A percentile compares a stretch with the other conserved stretches of the same genome.
phyloP scores from a whole-genome alignment of 2,113 vertebrate species.

The Urocitellus parryii region DNA sequence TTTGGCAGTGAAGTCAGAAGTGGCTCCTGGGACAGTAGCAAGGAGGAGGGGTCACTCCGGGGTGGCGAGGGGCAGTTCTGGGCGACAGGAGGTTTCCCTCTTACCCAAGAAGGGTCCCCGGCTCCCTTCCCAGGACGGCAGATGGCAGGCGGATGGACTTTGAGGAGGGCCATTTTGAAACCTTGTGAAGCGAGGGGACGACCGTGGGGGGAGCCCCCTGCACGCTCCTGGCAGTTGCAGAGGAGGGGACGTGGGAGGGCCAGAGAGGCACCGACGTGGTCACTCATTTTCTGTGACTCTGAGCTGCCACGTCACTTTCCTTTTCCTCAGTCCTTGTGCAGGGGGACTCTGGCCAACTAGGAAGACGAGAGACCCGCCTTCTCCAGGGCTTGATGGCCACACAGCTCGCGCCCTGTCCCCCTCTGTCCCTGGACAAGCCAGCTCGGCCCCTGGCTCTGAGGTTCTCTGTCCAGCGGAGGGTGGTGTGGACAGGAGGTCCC shows the following conservation, averaged over 20 bases:
- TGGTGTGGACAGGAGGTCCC: not conserved
- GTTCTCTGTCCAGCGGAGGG: not conserved
- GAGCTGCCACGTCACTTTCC: rapidly evolving
- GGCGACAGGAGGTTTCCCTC: rapidly evolving
- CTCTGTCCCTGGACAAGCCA: not conserved
- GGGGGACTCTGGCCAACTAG: rapidly evolving
- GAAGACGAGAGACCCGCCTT: rapidly evolving
- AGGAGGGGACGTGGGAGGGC: too few species aligned
- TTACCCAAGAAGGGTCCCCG: too few species aligned
- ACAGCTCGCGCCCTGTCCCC: not conserved
- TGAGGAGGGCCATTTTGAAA: not conserved
- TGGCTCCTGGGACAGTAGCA: not conserved
- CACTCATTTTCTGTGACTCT: too few species aligned
- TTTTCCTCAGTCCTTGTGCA: not conserved
- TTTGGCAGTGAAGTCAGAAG: not conserved
- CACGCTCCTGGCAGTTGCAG: not conserved
- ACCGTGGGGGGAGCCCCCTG: too few species aligned
- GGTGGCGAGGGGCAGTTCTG: not conserved
- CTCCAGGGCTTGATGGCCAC: too few species aligned
- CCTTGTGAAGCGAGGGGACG: rapidly evolving
- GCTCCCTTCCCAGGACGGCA: too few species aligned
- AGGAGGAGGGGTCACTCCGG: not conserved
- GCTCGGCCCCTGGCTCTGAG: not conserved
- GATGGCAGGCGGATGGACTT: not conserved
- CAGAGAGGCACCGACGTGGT: not conserved